These are phyloP conservation scores for Heliconius aoede DNA, from an alignment of 2,888 invertebrate genomes.

Conservation along the genomic window DNA sequence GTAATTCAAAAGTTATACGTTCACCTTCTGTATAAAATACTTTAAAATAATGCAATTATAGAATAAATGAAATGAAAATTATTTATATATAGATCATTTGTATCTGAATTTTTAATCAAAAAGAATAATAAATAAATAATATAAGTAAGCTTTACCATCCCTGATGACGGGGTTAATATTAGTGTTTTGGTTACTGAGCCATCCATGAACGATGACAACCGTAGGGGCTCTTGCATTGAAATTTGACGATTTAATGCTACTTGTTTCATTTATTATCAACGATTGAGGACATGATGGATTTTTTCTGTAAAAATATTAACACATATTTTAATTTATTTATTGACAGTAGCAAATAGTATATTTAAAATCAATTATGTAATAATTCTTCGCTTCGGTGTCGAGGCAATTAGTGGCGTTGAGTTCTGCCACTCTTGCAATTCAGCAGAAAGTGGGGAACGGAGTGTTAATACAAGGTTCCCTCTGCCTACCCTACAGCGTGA, in stretches of 20 bases:
- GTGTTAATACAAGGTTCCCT: too few species aligned
- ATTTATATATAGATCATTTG: neutral
- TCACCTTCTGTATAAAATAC: neutral
- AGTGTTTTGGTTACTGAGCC: constrained; percentile 56
- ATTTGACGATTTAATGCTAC: constrained; percentile 56
- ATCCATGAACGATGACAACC: constrained; percentile 61
- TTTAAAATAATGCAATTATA: neutral
- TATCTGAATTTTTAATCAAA: neutral
- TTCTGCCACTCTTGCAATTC: too few species aligned
- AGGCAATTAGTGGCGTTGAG: too few species aligned
- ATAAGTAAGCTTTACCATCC: constrained; percentile 53
- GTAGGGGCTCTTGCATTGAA: constrained; percentile 56
- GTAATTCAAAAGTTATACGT: constrained; percentile 10
- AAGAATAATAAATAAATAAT: too few species aligned
- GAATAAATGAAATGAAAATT: neutral
- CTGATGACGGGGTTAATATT: constrained; percentile 52
- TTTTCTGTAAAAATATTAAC: constrained; percentile 48
- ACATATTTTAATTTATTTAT: too few species aligned
- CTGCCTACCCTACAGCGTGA: too few species aligned
- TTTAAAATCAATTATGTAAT: too few species aligned
- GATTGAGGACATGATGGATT: constrained; percentile 54
- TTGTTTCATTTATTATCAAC: constrained; percentile 51
- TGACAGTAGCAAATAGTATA: too few species aligned
- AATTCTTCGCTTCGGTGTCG: too few species aligned
- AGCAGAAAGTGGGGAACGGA: too few species aligned